A percentile compares a stretch with the other conserved stretches of the same genome.
These are phyloP conservation scores for Grammomys surdaster DNA, from an alignment of 2,113 vertebrate genomes.

Conservation along the genomic window DNA sequence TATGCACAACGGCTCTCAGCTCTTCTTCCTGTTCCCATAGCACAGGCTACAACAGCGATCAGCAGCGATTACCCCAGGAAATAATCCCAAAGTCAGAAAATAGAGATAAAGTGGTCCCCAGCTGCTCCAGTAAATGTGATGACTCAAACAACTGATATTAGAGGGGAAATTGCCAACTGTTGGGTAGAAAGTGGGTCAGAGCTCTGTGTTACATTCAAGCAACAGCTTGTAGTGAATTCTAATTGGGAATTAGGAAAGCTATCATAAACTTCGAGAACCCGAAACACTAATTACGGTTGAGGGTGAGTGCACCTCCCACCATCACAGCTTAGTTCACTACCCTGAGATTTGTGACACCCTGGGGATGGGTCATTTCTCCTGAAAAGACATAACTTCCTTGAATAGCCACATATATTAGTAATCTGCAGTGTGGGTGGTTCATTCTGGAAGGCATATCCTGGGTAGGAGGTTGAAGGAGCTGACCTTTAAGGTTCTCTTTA, in stretches of 20 bases:
- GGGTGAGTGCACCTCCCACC: background rate
- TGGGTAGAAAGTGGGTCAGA: constrained; percentile 41
- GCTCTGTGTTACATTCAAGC: background rate
- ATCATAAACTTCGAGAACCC: constrained; percentile 35
- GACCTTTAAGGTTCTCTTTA: constrained; percentile 41
- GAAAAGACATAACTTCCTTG: background rate
- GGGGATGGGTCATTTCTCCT: constrained; percentile 5
- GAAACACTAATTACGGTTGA: background rate
- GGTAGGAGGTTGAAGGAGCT: constrained; percentile 36
- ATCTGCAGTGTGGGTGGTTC: background rate
- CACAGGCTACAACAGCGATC: background rate
- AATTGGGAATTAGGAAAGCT: constrained; percentile 50
- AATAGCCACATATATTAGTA: constrained; percentile 26
- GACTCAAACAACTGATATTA: background rate
- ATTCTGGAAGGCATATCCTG: constrained; percentile 10
- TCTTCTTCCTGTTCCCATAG: background rate
- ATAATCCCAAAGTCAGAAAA: background rate
- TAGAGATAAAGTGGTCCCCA: background rate
- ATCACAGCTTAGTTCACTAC: background rate
- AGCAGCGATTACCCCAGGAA: background rate
- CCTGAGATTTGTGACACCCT: background rate
- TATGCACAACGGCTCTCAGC: background rate
- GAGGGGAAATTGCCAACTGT: constrained; percentile 27
- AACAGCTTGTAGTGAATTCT: constrained; percentile 11
- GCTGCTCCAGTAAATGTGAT: background rate